Evolutionary conservation across 2,888 invertebrate genomes (phyloP), one percentile per base, ranked within the genome.

Genomic region (Mesodorylaimus sp.): DNA sequence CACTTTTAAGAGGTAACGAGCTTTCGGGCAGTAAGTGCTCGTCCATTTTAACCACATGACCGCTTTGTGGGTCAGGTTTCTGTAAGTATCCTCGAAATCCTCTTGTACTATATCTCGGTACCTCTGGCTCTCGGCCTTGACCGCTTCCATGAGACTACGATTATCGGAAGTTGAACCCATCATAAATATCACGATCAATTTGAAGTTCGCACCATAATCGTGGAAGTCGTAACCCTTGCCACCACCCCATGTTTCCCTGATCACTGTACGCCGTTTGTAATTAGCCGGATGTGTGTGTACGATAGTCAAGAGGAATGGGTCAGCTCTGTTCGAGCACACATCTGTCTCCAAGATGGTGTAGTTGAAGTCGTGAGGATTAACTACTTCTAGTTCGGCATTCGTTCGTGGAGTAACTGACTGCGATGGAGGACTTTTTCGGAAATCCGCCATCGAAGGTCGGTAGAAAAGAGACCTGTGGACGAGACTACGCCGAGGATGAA

Each of bases 11-110:
- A 53, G 36, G 26, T 38, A 53, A 2, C 3, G 13, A 16, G 51
- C 51, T n/a, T 48, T 19, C n/a, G 38, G 41, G 36, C 53, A 53
- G 26, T 45, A 46, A 2, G 21, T 2, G n/a, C 26, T 7, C 13
- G 32, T 39, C 53, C 53, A 53, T 16, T 36, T 27, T 3, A 53
- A 25, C 53, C 53, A 53, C 48, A 51, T 52, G 10, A 53, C 38
- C 7, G 29, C 38, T 41, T 52, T 52, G 27, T 36, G 42, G 3
- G 48, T 52, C 10, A 52, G 41, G 28, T 52, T 52, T 28, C 37
- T 28, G 43, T 52, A 52, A 7, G 32, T 25, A 26, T 52, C 52
- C 10, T 42, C 2, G 26, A 52, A 52, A 27, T 52, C 26, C 36
- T 52, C 50, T 41, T 52, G 52, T 7, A 52, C 32, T 19, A 52